These are phyloP conservation scores for Rhabdomys dilectus DNA, from an alignment of 2,113 vertebrate genomes.

Conservation along the genomic window DNA sequence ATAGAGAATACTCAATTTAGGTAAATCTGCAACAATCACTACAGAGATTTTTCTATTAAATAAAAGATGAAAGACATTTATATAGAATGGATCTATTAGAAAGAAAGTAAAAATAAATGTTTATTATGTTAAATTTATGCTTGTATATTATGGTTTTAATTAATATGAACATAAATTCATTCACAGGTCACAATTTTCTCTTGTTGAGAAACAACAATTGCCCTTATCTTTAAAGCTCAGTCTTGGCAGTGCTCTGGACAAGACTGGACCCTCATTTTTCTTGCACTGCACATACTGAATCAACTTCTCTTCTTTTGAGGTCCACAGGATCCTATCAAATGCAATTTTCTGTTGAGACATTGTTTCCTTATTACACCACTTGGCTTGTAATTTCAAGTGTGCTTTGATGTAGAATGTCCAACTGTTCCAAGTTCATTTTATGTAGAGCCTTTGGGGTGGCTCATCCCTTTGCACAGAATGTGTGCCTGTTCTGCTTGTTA, in stretches of 20 bases:
- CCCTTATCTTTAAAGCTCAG: not conserved
- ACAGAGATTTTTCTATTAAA: not conserved
- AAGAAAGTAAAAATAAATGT: not conserved
- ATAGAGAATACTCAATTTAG: not conserved
- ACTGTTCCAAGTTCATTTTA: not conserved
- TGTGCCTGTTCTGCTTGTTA: not conserved
- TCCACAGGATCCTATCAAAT: not conserved
- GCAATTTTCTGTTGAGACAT: not conserved
- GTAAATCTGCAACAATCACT: not conserved
- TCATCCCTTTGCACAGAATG: not conserved
- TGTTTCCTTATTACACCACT: not conserved
- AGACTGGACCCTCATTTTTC: not conserved
- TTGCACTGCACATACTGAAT: not conserved
- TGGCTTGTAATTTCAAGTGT: not conserved
- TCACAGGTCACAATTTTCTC: not conserved
- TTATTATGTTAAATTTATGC: not conserved
- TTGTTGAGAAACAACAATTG: not conserved
- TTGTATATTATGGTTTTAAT: not conserved
- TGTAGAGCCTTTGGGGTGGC: not conserved
- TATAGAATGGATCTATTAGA: not conserved
- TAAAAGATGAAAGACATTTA: slow-evolving; percentile 3
- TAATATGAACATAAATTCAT: not conserved
- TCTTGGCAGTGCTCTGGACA: not conserved
- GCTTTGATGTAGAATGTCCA: not conserved
- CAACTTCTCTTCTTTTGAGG: not conserved